phyloP scores from a whole-genome alignment of 1,140 invertebrate species.

The Euura lappo region DNA sequence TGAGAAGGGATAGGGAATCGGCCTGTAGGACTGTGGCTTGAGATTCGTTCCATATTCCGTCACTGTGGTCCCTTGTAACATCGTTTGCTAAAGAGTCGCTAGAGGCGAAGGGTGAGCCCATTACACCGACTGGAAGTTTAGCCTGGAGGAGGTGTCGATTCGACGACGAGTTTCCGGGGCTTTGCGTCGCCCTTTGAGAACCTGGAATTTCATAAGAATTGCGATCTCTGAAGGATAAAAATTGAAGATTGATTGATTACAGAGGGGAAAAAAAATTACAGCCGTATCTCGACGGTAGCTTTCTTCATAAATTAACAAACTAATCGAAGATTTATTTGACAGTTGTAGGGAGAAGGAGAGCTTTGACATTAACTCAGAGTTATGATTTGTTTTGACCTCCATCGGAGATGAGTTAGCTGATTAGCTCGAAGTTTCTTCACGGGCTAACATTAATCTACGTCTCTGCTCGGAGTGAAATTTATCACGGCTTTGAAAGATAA shows the following conservation, averaged over 20 bases:
- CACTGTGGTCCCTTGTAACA: slow-evolving; percentile 78
- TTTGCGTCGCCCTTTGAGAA: slow-evolving; percentile 24
- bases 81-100: slow-evolving; percentile 81
- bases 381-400: not conserved
- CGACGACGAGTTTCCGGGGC: slow-evolving; percentile 31
- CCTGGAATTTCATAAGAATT: not conserved
- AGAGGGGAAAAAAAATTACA: too few species aligned
- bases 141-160: slow-evolving; percentile 40
- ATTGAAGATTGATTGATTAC: too few species aligned
- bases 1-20: slow-evolving; percentile 71
- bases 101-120: slow-evolving; percentile 75
- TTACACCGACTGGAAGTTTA: slow-evolving; percentile 33
- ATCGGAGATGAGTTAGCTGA: not conserved
- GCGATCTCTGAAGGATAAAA: too few species aligned
- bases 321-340: not conserved
- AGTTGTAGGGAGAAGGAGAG: not conserved
- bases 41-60: slow-evolving; percentile 87
- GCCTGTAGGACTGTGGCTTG: slow-evolving; percentile 82
- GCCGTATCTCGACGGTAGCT: too few species aligned
- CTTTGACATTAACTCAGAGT: not conserved
- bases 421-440: not conserved
- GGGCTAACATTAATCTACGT: not conserved
- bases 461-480: not conserved
- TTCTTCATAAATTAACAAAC: too few species aligned
- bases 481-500: not conserved